Evolutionary conservation across 2,797 vertebrate genomes (phyloP).

Genomic region (Poeciliopsis presidionis): DNA sequence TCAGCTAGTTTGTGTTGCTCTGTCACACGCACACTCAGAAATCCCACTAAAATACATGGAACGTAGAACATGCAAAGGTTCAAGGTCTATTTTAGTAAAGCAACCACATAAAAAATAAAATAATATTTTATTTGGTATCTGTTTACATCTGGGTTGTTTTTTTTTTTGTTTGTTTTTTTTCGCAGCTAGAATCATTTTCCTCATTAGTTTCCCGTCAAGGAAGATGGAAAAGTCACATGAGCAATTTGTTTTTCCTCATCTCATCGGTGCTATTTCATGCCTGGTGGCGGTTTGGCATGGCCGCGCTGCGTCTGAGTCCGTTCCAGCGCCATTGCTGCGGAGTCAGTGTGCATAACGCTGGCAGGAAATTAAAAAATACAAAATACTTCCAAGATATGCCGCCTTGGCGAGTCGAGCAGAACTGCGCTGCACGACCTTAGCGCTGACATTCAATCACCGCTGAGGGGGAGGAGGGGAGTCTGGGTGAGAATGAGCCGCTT

Average conservation of each 20-base stretch:
- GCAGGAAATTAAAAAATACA: slow-evolving; percentile 56
- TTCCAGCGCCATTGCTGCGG: slow-evolving; percentile 21
- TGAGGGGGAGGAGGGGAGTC: slow-evolving; percentile 24
- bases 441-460: slow-evolving; percentile 65
- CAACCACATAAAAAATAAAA: no score
- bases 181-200: neutral
- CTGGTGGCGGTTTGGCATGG: slow-evolving; percentile 10
- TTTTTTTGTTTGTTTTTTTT: neutral
- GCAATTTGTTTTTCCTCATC: slow-evolving; percentile 17
- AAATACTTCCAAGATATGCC: slow-evolving; percentile 56
- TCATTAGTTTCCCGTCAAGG: neutral
- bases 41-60: neutral
- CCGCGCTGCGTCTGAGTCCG: slow-evolving; percentile 16
- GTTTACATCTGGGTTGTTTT: neutral
- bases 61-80: neutral
- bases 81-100: neutral
- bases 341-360: slow-evolving; percentile 44
- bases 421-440: slow-evolving; percentile 43
- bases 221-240: slow-evolving; percentile 31
- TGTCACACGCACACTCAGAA: neutral
- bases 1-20: neutral
- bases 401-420: slow-evolving; percentile 51
- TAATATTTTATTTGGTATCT: neutral
- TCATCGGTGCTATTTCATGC: slow-evolving; percentile 10
- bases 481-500: slow-evolving; percentile 61